phyloP scores from a whole-genome alignment of 1,140 invertebrate genomes.

The Aethina tumida region DNA sequence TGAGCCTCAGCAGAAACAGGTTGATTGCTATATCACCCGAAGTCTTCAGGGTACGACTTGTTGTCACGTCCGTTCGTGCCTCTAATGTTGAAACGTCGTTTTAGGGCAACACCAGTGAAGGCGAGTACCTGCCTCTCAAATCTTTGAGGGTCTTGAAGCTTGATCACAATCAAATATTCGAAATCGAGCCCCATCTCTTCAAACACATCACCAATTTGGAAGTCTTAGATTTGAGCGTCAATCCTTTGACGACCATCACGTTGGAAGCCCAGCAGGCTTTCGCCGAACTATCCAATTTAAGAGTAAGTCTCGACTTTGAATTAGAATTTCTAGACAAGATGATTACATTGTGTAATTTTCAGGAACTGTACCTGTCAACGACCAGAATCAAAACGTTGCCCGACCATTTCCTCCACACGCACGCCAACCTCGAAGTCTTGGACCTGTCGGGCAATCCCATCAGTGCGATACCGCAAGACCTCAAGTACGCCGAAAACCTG shows the following conservation, averaged over 20 bases:
- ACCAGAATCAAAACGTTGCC: constrained; percentile 52
- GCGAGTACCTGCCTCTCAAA: constrained; percentile 38
- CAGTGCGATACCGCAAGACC: constrained; percentile 43
- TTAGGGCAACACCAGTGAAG: constrained; percentile 40
- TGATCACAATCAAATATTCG: constrained; percentile 54
- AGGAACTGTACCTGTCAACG: constrained; percentile 56
- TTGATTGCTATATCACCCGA: constrained; percentile 48
- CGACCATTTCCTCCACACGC: constrained; percentile 53
- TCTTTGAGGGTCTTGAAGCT: constrained; percentile 52
- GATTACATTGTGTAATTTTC: constrained; percentile 19
- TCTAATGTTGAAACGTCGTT: constrained; percentile 19
- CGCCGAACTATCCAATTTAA: constrained; percentile 49
- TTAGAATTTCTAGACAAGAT: not conserved
- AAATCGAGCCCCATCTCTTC: constrained; percentile 57
- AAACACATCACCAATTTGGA: constrained; percentile 53
- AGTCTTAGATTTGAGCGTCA: constrained; percentile 53
- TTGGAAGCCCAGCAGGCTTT: constrained; percentile 50
- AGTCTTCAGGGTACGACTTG: constrained; percentile 53
- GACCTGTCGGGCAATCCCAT: constrained; percentile 61
- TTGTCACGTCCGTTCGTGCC: not conserved
- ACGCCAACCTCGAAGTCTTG: constrained; percentile 49
- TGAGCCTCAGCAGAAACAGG: constrained; percentile 61
- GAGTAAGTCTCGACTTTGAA: constrained; percentile 36
- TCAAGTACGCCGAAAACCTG: constrained; percentile 48
- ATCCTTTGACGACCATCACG: constrained; percentile 54